Percentiles rank a stretch among this genome's conserved stretches.
These are phyloP conservation scores for Gyps fulvus DNA, from an alignment of 2,113 vertebrate genomes.

Conservation along the genomic window DNA sequence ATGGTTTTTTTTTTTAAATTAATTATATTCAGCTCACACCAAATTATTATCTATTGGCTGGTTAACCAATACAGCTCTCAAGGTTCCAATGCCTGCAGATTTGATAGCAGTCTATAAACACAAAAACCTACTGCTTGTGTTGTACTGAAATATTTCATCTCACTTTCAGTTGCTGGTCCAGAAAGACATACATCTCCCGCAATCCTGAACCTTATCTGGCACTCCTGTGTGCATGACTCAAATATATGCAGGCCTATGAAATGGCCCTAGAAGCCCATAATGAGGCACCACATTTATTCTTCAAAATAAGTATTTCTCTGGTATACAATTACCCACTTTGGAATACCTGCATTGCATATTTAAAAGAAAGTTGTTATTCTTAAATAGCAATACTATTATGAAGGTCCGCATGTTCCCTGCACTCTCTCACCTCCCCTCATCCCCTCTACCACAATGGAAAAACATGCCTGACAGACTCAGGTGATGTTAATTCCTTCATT, in stretches of 20 bases:
- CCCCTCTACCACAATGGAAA: background rate
- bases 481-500: background rate
- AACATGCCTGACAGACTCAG: background rate
- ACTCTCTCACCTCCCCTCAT: background rate
- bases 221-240: background rate
- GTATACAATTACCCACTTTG: background rate
- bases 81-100: background rate
- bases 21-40: background rate
- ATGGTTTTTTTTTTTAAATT: background rate
- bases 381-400: background rate
- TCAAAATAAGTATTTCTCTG: background rate
- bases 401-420: fast-evolving
- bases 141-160: background rate
- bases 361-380: background rate
- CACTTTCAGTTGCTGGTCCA: background rate
- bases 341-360: background rate
- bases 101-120: background rate
- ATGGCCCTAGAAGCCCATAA: background rate
- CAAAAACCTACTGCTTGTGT: background rate
- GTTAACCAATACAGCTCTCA: background rate
- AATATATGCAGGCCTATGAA: background rate
- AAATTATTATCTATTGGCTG: background rate
- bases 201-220: background rate
- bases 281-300: background rate
- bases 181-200: background rate